A percentile compares a stretch with the other conserved stretches of the same genome.
phyloP scores from a whole-genome alignment of 2,797 vertebrate species.

The Jordanella pulchra region DNA sequence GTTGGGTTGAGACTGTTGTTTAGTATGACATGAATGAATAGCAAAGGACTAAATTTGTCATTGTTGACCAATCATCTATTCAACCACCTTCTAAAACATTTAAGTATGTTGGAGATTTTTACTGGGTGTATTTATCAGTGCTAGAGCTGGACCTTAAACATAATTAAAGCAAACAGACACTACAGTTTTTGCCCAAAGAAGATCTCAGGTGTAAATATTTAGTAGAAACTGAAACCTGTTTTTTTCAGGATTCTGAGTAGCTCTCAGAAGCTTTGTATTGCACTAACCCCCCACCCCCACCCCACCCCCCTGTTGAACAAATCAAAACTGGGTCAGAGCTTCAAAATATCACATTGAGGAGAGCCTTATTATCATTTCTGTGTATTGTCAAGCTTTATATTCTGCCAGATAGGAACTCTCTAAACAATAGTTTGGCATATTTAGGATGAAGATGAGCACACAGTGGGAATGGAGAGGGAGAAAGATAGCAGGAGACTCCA shows the following conservation, averaged over 20 bases:
- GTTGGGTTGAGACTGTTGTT: too few species aligned
- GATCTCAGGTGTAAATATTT: conserved; percentile 46
- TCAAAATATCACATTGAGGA: conserved; percentile 68
- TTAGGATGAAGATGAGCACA: conserved; percentile 45
- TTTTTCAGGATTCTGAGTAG: conserved; percentile 47
- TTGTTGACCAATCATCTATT: not conserved
- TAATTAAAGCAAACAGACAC: not conserved
- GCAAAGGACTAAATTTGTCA: not conserved
- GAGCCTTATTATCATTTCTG: conserved; percentile 69
- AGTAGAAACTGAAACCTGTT: conserved; percentile 34
- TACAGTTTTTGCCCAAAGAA: conserved; percentile 26
- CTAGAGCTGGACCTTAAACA: not conserved
- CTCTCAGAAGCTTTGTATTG: conserved; percentile 47
- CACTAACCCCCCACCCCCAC: too few species aligned
- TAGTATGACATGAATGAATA: not conserved
- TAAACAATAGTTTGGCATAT: conserved; percentile 67
- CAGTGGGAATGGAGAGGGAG: conserved; percentile 1
- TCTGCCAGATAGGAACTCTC: conserved; percentile 64
- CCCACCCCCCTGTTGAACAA: conserved; percentile 57
- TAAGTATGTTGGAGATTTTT: not conserved
- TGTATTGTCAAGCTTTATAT: conserved; percentile 60
- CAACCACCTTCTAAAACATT: not conserved
- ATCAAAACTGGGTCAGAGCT: conserved; percentile 78
- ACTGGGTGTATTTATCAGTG: not conserved
- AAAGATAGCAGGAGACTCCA: conserved; percentile 44